phyloP scores from a whole-genome alignment of 2,888 invertebrate genomes.

The Acronicta leporina region DNA sequence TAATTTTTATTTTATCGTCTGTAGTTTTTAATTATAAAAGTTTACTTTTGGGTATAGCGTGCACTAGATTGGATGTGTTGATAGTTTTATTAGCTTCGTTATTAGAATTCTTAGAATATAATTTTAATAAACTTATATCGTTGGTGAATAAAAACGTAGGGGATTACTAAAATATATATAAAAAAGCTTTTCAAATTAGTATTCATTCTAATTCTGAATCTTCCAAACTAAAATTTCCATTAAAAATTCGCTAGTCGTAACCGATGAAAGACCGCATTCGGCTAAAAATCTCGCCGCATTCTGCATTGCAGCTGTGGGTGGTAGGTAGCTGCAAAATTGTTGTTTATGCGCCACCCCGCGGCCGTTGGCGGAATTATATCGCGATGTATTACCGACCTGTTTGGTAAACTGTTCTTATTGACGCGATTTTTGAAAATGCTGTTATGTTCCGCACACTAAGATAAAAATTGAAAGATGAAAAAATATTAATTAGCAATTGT shows the following conservation, averaged over 20 bases:
- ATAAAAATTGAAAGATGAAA: too few relatives aligned
- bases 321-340: conserved; percentile 63
- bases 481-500: too few relatives aligned
- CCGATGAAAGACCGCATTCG: conserved; percentile 50
- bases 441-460: too few relatives aligned
- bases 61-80: conserved; percentile 16
- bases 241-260: conserved; percentile 22
- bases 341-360: conserved; percentile 63
- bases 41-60: conserved; percentile 17
- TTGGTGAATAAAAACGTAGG: too few relatives aligned
- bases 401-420: conserved; percentile 34
- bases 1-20: conserved; percentile 39
- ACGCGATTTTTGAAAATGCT: too few relatives aligned
- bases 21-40: conserved; percentile 51
- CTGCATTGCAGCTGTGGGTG: conserved; percentile 56
- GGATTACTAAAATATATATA: too few relatives aligned
- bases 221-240: not conserved
- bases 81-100: conserved; percentile 12
- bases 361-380: conserved; percentile 55
- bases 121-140: not conserved
- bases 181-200: too few relatives aligned
- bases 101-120: too few relatives aligned
- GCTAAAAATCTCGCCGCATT: conserved; percentile 55
- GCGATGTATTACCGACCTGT: conserved; percentile 50
- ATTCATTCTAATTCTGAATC: not conserved